Evolutionary conservation across 2,888 invertebrate genomes (phyloP).

Genomic region (Diarsia rubi): DNA sequence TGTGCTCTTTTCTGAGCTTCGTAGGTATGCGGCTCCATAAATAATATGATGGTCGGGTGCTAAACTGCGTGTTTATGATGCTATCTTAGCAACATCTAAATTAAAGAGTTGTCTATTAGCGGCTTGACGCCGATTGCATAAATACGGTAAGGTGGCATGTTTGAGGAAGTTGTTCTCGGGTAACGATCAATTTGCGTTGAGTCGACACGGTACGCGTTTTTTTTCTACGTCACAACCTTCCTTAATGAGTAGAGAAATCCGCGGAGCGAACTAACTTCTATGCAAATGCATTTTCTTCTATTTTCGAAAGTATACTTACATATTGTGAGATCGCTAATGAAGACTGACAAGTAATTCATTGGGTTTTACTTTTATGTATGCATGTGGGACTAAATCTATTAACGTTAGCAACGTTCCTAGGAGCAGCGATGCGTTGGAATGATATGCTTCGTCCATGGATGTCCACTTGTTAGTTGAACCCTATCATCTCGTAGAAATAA

Average conservation of each 20-base stretch:
- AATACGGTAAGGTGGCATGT: constrained; percentile 76
- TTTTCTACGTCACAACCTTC: constrained; percentile 78
- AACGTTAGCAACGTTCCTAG: constrained; percentile 19
- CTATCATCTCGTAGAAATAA: not conserved
- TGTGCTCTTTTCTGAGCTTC: constrained; percentile 43
- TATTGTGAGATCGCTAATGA: constrained; percentile 77
- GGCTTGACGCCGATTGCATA: constrained; percentile 79
- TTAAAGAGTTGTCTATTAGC: constrained; percentile 68
- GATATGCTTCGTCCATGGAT: not conserved
- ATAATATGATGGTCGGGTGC: constrained; percentile 46
- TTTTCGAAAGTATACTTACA: constrained; percentile 81
- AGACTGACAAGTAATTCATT: constrained; percentile 70
- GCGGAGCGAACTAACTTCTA: constrained; percentile 80
- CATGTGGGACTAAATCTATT: constrained; percentile 24
- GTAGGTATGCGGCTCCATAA: constrained; percentile 33
- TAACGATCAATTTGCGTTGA: constrained; percentile 84
- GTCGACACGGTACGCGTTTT: constrained; percentile 70
- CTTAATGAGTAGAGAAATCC: constrained; percentile 87
- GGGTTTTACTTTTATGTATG: constrained; percentile 71
- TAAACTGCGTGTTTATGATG: constrained; percentile 50
- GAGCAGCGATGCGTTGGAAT: constrained; percentile 6
- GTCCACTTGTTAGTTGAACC: not conserved
- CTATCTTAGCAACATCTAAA: constrained; percentile 63
- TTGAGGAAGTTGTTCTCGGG: constrained; percentile 79
- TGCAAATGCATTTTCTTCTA: constrained; percentile 86